A percentile compares a stretch with the other conserved stretches of the same genome.
These are phyloP conservation scores for Gnathonemus echidnorhynchus DNA, from an alignment of 2,113 vertebrate genomes.

Conservation along the genomic window DNA sequence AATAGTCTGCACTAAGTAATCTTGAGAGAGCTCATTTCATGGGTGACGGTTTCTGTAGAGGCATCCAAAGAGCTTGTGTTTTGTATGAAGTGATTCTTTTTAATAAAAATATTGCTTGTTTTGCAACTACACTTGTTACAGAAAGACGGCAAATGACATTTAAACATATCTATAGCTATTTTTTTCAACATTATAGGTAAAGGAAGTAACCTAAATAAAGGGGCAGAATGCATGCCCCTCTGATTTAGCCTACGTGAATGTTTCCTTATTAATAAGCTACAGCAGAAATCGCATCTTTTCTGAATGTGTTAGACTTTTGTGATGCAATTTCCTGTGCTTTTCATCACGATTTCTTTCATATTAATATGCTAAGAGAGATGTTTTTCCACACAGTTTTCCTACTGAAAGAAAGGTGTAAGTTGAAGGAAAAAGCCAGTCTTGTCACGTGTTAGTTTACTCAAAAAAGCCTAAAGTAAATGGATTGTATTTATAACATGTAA, in stretches of 20 bases:
- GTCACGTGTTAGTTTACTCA: not conserved
- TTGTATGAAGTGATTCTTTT: not conserved
- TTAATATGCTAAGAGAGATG: not conserved
- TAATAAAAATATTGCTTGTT: not conserved
- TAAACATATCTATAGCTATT: not conserved
- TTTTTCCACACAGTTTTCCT: not conserved
- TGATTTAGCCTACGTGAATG: not conserved
- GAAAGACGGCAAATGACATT: conserved; percentile 34
- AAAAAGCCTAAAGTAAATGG: not conserved
- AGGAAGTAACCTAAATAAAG: conserved; percentile 30
- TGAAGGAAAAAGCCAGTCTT: not conserved
- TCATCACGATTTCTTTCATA: not conserved
- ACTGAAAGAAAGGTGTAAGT: not conserved
- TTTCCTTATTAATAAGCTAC: not conserved
- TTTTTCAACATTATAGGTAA: not conserved
- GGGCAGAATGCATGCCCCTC: not conserved
- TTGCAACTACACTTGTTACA: not conserved
- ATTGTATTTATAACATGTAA: not conserved
- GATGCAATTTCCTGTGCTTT: not conserved
- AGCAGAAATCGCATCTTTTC: not conserved
- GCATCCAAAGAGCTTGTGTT: not conserved
- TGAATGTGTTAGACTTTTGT: not conserved
- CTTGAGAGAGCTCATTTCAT: not conserved
- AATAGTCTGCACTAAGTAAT: not conserved
- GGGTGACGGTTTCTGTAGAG: not conserved